These are phyloP conservation scores for Gambusia yucatana DNA, from an alignment of 2,797 vertebrate species.

Conservation along the genomic window DNA sequence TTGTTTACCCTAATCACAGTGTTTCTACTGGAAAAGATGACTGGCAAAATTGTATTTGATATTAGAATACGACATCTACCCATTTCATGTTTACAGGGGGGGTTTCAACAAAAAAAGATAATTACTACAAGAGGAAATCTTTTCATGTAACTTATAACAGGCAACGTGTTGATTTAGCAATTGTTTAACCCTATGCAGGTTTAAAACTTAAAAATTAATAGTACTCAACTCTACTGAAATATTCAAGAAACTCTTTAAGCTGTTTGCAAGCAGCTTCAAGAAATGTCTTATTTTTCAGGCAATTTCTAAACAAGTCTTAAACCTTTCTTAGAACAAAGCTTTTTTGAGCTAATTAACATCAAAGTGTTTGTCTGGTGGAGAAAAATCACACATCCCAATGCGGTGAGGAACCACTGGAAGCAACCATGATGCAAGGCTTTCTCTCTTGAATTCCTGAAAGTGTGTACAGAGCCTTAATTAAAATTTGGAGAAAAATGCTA, in stretches of 20 bases:
- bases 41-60: neutral
- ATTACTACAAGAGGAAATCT: neutral
- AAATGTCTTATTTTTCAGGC: conserved; percentile 34
- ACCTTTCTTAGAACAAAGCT: conserved; percentile 38
- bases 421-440: conserved; percentile 69
- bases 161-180: neutral
- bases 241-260: neutral
- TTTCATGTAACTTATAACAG: neutral
- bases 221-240: neutral
- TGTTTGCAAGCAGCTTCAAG: conserved; percentile 15
- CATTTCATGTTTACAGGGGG: neutral
- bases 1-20: neutral
- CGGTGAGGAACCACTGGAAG: conserved; percentile 51
- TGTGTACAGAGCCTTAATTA: conserved; percentile 37
- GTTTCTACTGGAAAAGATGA: neutral
- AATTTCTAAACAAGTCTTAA: conserved; percentile 18
- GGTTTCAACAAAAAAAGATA: neutral
- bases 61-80: neutral
- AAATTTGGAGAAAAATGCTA: conserved; percentile 7
- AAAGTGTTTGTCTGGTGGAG: conserved; percentile 41
- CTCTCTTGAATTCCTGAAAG: conserved; percentile 40
- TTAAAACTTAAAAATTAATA: neutral
- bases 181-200: conserved; percentile 7
- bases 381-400: conserved; percentile 26
- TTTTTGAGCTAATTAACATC: conserved; percentile 60